Evolutionary conservation across 2,113 vertebrate genomes (phyloP).

Genomic region (Monarcha castaneiventris): DNA sequence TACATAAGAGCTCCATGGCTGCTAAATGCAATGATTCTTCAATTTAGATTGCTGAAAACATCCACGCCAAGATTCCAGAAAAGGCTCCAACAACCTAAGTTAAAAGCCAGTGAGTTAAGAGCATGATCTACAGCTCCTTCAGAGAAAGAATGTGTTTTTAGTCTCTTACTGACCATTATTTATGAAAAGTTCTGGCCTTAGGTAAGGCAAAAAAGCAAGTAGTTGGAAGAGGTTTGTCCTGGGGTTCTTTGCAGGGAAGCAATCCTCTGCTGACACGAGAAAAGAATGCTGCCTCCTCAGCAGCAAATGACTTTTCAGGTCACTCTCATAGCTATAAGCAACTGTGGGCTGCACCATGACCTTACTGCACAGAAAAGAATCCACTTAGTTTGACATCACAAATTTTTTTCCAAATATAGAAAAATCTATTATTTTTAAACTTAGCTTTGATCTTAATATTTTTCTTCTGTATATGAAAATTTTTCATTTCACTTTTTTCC

Average conservation of each 20-base stretch:
- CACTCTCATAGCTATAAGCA: background rate
- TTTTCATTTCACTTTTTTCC: background rate
- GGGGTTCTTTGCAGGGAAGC: background rate
- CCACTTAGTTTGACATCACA: background rate
- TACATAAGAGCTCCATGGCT: background rate
- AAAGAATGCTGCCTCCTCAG: background rate
- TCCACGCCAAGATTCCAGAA: background rate
- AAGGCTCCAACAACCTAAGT: background rate
- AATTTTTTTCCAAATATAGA: background rate
- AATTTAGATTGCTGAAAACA: background rate
- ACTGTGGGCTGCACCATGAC: background rate
- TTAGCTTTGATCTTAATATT: background rate
- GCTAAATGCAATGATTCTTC: background rate
- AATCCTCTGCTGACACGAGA: background rate
- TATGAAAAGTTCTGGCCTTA: background rate
- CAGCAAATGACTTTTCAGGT: background rate
- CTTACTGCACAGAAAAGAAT: background rate
- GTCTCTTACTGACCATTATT: background rate
- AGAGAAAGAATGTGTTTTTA: background rate
- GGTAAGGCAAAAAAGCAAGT: background rate
- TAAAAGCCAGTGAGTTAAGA: background rate
- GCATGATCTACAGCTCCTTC: background rate
- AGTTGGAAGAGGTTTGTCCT: background rate
- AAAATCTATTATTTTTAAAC: background rate
- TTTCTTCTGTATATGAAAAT: background rate